These are phyloP conservation scores for Mionectes olivaceus DNA, from an alignment of 2,797 vertebrate species.

Conservation along the genomic window DNA sequence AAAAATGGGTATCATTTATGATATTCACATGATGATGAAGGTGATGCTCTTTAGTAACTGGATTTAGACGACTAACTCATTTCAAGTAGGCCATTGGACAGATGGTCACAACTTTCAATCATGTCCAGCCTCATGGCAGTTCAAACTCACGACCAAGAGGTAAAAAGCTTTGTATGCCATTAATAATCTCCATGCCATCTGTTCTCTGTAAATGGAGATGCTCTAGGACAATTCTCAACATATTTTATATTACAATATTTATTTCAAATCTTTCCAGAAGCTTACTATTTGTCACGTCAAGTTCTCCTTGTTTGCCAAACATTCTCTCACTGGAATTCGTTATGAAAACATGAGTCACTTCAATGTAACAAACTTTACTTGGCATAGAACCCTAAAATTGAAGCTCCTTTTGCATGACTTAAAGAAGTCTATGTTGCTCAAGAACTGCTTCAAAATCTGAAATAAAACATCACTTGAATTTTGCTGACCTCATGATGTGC, in stretches of 20 bases:
- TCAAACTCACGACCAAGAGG: conserved; percentile 36
- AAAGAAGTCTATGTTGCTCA: background rate
- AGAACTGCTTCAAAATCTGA: background rate
- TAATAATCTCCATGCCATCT: conserved; percentile 59
- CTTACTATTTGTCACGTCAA: conserved; percentile 2
- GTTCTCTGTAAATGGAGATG: conserved; percentile 37
- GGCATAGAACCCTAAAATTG: background rate
- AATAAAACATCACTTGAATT: background rate
- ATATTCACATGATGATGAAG: conserved; percentile 11
- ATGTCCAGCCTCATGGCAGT: conserved; percentile 35
- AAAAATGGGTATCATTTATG: background rate
- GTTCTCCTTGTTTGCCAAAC: background rate
- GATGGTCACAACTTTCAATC: conserved; percentile 64
- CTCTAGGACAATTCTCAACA: conserved; percentile 37
- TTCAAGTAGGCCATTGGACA: conserved; percentile 54
- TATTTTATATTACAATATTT: conserved; percentile 47
- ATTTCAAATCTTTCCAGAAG: conserved; percentile 43
- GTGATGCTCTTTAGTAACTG: conserved; percentile 47
- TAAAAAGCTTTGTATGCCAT: conserved; percentile 58
- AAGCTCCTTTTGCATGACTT: background rate
- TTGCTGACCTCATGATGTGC: background rate
- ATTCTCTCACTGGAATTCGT: background rate
- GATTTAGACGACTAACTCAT: conserved; percentile 3
- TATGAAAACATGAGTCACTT: background rate
- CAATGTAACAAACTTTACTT: background rate